Conservation (phyloP, 2,113 vertebrate genomes). For the Empidonax traillii region DNA sequence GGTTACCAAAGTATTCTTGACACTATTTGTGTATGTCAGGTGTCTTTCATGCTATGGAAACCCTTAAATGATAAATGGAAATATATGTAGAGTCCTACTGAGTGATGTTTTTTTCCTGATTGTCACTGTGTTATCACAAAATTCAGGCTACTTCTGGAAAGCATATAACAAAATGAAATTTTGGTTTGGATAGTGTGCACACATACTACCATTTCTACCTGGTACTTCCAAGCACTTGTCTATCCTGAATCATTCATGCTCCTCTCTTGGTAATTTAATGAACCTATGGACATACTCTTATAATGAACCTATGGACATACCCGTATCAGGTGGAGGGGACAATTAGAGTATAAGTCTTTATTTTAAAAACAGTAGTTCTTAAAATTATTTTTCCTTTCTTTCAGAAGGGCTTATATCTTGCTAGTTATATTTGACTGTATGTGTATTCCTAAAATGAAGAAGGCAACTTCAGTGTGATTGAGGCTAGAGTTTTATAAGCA, state of each 20-base stretch:
- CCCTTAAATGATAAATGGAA: background rate
- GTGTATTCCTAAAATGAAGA: background rate
- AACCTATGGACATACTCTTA: background rate
- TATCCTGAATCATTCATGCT: accelerated
- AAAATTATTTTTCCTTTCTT: background rate
- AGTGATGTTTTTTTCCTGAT: background rate
- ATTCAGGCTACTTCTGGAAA: background rate
- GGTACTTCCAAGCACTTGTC: background rate
- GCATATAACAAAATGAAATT: background rate
- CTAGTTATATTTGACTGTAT: background rate
- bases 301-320: background rate
- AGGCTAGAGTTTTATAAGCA: background rate
- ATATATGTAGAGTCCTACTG: background rate
- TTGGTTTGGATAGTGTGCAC: background rate
- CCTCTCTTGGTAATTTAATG: background rate
- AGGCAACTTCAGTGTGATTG: background rate
- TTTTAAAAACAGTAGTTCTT: background rate
- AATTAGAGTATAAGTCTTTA: background rate
- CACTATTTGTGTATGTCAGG: background rate
- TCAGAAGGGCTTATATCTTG: background rate
- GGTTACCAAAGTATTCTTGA: background rate
- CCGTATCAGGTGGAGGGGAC: no score
- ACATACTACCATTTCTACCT: background rate
- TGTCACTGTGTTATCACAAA: background rate
- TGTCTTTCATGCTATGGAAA: background rate